Percentiles rank a stretch among this genome's conserved stretches.
Conservation (phyloP, 2,797 vertebrate genomes). For the Spea hammondii region DNA sequence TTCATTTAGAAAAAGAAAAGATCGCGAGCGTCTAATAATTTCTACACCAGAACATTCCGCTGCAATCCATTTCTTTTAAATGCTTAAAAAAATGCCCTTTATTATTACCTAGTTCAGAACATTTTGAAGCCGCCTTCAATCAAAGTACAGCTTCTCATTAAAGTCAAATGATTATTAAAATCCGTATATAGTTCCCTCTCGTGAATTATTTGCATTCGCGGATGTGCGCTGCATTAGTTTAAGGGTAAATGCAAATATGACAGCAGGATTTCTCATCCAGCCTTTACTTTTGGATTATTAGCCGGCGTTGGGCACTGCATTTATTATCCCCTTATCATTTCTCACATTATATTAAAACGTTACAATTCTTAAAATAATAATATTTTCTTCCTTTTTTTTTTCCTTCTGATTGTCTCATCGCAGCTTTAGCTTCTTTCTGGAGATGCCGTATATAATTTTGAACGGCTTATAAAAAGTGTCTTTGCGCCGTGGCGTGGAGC, state of each 20-base stretch:
- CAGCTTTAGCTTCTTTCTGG: slow-evolving; percentile 60
- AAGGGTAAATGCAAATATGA: slow-evolving; percentile 78
- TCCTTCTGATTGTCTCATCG: slow-evolving; percentile 68
- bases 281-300: slow-evolving; percentile 72
- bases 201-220: slow-evolving; percentile 79
- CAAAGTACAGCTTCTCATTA: slow-evolving; percentile 75
- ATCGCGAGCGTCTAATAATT: slow-evolving; percentile 59
- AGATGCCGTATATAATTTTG: slow-evolving; percentile 61
- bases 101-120: slow-evolving; percentile 64
- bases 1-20: slow-evolving; percentile 64
- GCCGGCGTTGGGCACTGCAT: slow-evolving; percentile 71
- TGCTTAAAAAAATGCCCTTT: slow-evolving; percentile 56
- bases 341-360: slow-evolving; percentile 75
- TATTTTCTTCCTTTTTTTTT: slow-evolving; percentile 62
- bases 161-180: slow-evolving; percentile 73
- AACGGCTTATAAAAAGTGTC: slow-evolving; percentile 63
- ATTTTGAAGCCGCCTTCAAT: slow-evolving; percentile 65
- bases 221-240: slow-evolving; percentile 74
- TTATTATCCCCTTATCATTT: slow-evolving; percentile 75
- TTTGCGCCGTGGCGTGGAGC: slow-evolving; percentile 59
- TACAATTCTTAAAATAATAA: slow-evolving; percentile 74
- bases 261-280: slow-evolving; percentile 74
- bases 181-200: slow-evolving; percentile 73
- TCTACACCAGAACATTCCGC: slow-evolving; percentile 62
- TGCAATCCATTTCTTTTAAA: slow-evolving; percentile 61